Conservation (phyloP, 2,113 vertebrate species). For the Vulpes vulpes region DNA sequence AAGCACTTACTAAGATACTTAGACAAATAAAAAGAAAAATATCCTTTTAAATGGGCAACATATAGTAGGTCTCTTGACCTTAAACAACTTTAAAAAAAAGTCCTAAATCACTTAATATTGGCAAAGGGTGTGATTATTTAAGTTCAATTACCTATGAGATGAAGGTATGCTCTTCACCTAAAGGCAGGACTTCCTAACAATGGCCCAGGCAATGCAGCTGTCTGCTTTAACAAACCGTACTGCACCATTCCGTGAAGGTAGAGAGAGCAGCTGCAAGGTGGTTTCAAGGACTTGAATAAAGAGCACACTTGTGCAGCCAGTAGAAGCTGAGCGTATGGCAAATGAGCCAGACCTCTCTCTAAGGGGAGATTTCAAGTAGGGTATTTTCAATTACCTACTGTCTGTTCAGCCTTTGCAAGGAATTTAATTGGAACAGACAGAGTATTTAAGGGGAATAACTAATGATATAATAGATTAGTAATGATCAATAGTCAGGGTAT, state of each 20-base stretch:
- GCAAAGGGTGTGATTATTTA: background rate
- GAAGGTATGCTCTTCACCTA: background rate
- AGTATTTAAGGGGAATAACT: slow-evolving; percentile 59
- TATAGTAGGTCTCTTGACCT: slow-evolving; percentile 11
- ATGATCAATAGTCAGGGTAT: slow-evolving; percentile 48
- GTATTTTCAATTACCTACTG: slow-evolving; percentile 63
- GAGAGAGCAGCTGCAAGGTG: slow-evolving; percentile 74
- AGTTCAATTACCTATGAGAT: background rate
- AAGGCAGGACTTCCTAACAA: background rate
- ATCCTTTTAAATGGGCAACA: background rate
- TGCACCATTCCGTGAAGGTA: slow-evolving; percentile 53
- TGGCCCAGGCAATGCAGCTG: background rate
- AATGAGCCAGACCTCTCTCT: slow-evolving; percentile 63
- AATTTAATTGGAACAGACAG: slow-evolving; percentile 66
- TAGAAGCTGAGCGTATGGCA: slow-evolving; percentile 46
- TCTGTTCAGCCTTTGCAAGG: slow-evolving; percentile 47
- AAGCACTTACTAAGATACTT: slow-evolving; percentile 34
- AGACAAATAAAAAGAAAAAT: background rate
- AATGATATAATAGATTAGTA: slow-evolving; percentile 41
- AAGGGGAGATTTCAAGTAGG: slow-evolving; percentile 54
- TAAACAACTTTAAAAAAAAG: background rate
- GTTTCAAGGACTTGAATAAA: slow-evolving; percentile 75
- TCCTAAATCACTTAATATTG: background rate
- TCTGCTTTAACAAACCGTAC: slow-evolving; percentile 68
- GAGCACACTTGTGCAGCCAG: slow-evolving; percentile 7